A percentile compares a stretch with the other conserved stretches of the same genome.
Conservation (phyloP, 2,797 vertebrate species). For the Esox masquinongy region DNA sequence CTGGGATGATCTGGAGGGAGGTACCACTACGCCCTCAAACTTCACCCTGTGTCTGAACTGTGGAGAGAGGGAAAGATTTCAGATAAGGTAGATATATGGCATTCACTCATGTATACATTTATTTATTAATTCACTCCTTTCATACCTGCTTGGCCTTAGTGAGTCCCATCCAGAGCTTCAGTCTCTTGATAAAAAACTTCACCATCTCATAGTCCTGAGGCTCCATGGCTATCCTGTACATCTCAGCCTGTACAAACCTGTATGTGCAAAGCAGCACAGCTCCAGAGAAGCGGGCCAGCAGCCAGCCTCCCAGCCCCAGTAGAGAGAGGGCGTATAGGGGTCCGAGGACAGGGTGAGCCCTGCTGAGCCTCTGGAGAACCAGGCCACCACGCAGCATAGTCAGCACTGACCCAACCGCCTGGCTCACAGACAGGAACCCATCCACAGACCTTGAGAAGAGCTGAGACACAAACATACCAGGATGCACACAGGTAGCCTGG, state of each 20-base stretch:
- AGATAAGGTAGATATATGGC: neutral
- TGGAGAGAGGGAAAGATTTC: constrained; percentile 8
- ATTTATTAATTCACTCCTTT: neutral
- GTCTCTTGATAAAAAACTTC: constrained; percentile 81
- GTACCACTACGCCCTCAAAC: constrained; percentile 76
- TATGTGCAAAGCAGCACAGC: constrained; percentile 67
- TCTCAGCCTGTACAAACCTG: constrained; percentile 62
- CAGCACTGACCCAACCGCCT: constrained; percentile 54
- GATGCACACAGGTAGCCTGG: neutral
- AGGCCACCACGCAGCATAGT: constrained; percentile 55
- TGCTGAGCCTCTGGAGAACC: constrained; percentile 55
- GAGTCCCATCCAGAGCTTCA: constrained; percentile 81
- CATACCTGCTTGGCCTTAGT: constrained; percentile 79
- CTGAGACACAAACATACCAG: constrained; percentile 47
- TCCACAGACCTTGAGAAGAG: constrained; percentile 70
- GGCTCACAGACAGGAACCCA: constrained; percentile 59
- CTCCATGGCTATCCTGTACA: constrained; percentile 65
- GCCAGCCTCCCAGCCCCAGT: constrained; percentile 58
- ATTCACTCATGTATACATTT: neutral
- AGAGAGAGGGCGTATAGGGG: constrained; percentile 65
- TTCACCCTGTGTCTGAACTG: constrained; percentile 83
- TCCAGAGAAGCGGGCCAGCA: constrained; percentile 67
- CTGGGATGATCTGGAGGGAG: constrained; percentile 69
- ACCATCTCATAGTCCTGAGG: constrained; percentile 83
- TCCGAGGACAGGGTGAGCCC: constrained; percentile 63